Base-by-base conservation (phyloP, 2,797 vertebrate genomes). In the Amphiprion clarkii region DNA sequence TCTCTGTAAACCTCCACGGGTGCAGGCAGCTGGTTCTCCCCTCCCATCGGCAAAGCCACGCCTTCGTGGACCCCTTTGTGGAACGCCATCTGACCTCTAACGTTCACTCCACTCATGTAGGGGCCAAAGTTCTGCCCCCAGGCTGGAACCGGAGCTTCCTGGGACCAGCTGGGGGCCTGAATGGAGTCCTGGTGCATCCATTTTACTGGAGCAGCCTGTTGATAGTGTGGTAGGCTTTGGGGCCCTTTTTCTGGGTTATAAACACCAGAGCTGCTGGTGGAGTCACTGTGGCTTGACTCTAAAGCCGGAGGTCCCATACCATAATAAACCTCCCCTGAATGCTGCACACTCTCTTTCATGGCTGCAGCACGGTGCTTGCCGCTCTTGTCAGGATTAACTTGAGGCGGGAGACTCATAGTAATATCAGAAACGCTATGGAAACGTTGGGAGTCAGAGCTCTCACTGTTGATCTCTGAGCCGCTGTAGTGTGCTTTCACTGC, bases 331-430 rank as follows among this genome's bases (percentile, higher is more conserved):
- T 97, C 96, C 54, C 95, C 97, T 72, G 97, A 94, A 67, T 95
- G 89, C 49, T 96, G 96, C 73, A 95, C 95, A n/a, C 95, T 89
- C 75, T 97, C 96, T 87, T 96, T 97, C 76, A 96, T 93, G 25
- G 94, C 87, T 79, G 95, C 91, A 62, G 92, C 72, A 71, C 95
- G 93, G 76, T 94, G 95, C 79, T 98, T 98, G 53, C 93, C 94
- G 57, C 93, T 81, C 90, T 96, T 96, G 89, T 96, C 97, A 85
- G 92, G 89, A 87, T 94, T 96, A 83, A 95, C 95, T 93, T 97
- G 97, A 93, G 97, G 94, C 88, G 97, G 97, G 89, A 97, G 95
- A 96, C 97, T 98, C 98, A 99, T 98, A 90, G 84, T 96, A 90
- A 83, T 74, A 68, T 56, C 55, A 56, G 46, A 56, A 39, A 62